Evolutionary conservation across 2,797 vertebrate genomes (phyloP), one percentile per base, ranked within the genome.

Genomic region (Geotrypetes seraphini): DNA sequence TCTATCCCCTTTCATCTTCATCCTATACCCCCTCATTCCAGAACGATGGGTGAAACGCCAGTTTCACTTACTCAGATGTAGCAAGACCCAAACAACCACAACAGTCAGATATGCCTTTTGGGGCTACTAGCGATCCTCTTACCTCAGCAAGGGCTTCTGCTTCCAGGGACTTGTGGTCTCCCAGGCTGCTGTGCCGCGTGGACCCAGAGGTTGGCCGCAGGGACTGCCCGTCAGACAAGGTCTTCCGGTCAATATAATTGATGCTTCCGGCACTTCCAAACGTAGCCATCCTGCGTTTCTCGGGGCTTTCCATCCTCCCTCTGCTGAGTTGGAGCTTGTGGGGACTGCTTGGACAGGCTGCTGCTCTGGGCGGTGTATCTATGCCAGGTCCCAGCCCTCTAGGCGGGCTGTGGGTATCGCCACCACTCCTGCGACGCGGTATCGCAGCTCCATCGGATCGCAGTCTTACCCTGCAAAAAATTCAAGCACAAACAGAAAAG

Each of bases 181-280:
- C 91, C 3, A 94, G 66, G 55, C 87, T 93, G 40, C 84, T 85
- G 50, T 95, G 91, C n/a, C 91, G 81, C 7, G 85, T 83, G 36
- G 86, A 76, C 36, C 83, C 75, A 16, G 84, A 86, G 9, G 85
- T 80, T 0, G 90, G 75, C 27, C 88, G 69, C 40, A 87, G 68
- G 1, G 79, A 75, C 58, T 83, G 86, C 43, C 80, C 77, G 16
- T 92, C 88, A 1, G 71, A 50, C 24, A 90, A 75, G 12, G 57
- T 53, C 67, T 96, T 97, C 65, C 92, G 90, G 47, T 98, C 95
- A 0, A 83, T 79, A 61, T 88, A 90, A 52, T 78, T 95, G 76
- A 98, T 96, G 75, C 92, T 96, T 53, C 93, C 93, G 0, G 77
- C 87, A 3, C 95, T 98, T 57, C 90, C 88, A 4, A 92, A 96